phyloP scores from a whole-genome alignment of 2,797 vertebrate species.

The Silurus aristotelis region DNA sequence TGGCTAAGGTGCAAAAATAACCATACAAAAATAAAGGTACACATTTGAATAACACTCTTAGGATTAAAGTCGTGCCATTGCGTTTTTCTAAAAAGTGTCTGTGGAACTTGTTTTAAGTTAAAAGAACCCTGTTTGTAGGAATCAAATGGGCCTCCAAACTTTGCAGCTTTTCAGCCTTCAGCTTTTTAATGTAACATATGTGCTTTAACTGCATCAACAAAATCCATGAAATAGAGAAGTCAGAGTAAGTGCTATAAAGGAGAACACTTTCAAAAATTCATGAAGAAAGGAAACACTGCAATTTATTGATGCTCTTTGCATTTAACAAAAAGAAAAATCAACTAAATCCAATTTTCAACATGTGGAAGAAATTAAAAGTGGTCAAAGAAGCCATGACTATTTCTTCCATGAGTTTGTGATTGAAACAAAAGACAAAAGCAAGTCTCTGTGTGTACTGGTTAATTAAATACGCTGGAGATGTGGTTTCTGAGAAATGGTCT shows the following conservation, averaged over 20 bases:
- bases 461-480: constrained; percentile 2
- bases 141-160: background rate
- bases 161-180: background rate
- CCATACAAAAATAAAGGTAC: background rate
- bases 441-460: background rate
- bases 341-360: constrained; percentile 15
- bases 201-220: background rate
- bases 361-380: constrained; percentile 3
- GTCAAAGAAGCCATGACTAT: background rate
- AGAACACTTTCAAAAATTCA: constrained; percentile 19
- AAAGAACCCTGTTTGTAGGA: background rate
- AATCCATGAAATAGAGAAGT: background rate
- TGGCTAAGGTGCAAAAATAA: background rate
- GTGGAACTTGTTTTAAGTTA: background rate
- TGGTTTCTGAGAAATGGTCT: background rate
- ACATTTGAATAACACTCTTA: background rate
- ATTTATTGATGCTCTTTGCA: constrained; percentile 21
- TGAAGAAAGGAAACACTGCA: constrained; percentile 20
- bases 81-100: background rate
- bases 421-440: constrained; percentile 1
- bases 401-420: background rate
- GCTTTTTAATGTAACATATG: background rate
- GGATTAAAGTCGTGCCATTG: background rate
- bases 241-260: constrained; percentile 5
- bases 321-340: background rate